Conservation (phyloP, 1,140 invertebrate species). For the Helicoverpa armigera region DNA sequence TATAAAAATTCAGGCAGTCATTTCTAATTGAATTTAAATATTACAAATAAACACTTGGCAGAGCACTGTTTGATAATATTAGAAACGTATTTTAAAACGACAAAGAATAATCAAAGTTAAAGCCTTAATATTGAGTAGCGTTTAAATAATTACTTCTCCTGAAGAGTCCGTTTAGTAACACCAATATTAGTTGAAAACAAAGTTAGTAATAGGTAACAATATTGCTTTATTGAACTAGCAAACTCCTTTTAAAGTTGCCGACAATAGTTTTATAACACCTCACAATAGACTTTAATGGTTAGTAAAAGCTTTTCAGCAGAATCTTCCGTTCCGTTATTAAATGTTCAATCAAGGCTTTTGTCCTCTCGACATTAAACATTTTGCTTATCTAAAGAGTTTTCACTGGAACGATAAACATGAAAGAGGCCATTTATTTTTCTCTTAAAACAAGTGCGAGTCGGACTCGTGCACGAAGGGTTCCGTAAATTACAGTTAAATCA, state of each 20-base stretch:
- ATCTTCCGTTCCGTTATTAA: slow-evolving; percentile 26
- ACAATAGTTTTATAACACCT: neutral
- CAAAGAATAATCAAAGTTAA: too few species aligned
- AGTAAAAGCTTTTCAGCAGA: slow-evolving; percentile 22
- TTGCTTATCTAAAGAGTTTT: neutral
- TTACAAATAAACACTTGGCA: too few species aligned
- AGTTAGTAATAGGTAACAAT: neutral
- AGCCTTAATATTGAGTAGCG: too few species aligned
- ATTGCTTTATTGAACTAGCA: neutral
- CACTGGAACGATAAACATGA: neutral
- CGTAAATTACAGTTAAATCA: too few species aligned
- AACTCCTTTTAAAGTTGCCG: slow-evolving; percentile 11
- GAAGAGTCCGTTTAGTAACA: neutral
- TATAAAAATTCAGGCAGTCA: too few species aligned
- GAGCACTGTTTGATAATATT: too few species aligned
- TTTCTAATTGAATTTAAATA: too few species aligned
- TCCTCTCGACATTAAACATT: neutral
- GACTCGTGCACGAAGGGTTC: too few species aligned
- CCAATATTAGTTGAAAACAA: slow-evolving; percentile 7
- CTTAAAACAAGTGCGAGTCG: too few species aligned
- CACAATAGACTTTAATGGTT: neutral
- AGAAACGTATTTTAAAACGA: too few species aligned
- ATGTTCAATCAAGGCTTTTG: slow-evolving; percentile 28
- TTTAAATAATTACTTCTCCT: neutral
- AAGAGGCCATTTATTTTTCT: neutral